Percentiles rank a stretch among this genome's conserved stretches.
phyloP scores from a whole-genome alignment of 2,888 invertebrate genomes.

The Yponomeuta malinellus region DNA sequence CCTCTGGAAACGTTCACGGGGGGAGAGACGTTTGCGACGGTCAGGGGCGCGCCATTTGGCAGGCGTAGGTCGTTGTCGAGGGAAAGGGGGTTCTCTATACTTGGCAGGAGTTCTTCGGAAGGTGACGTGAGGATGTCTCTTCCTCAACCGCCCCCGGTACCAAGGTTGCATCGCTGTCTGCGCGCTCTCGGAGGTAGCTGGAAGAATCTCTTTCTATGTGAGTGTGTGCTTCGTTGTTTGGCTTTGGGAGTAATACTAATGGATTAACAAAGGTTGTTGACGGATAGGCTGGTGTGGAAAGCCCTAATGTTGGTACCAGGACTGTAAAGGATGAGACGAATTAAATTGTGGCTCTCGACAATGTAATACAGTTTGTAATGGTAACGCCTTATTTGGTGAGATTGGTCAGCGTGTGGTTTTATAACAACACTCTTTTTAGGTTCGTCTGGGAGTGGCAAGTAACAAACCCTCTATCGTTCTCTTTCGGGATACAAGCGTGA shows the following conservation, averaged over 20 bases:
- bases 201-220: conserved; percentile 87
- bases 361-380: too few relatives aligned
- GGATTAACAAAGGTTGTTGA: conserved; percentile 16
- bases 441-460: too few relatives aligned
- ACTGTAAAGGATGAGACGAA: too few relatives aligned
- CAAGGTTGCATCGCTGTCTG: conserved; percentile 81
- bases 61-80: conserved; percentile 65
- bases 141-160: conserved; percentile 57
- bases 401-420: too few relatives aligned
- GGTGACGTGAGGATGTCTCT: conserved; percentile 76
- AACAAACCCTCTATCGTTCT: too few relatives aligned
- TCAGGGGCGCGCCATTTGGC: conserved; percentile 63
- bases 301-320: too few relatives aligned
- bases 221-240: conserved; percentile 52
- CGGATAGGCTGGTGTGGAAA: too few relatives aligned
- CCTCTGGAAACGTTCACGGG: conserved; percentile 57
- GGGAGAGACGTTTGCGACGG: conserved; percentile 41
- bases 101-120: conserved; percentile 83
- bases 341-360: too few relatives aligned
- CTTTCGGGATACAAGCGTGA: too few relatives aligned
- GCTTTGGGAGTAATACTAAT: conserved; percentile 17
- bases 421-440: too few relatives aligned
- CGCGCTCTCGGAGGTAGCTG: conserved; percentile 86
- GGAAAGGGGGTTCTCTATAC: conserved; percentile 66
- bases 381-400: too few relatives aligned